Base-by-base conservation (phyloP, 1,140 invertebrate species). In the Papilio polytes region DNA sequence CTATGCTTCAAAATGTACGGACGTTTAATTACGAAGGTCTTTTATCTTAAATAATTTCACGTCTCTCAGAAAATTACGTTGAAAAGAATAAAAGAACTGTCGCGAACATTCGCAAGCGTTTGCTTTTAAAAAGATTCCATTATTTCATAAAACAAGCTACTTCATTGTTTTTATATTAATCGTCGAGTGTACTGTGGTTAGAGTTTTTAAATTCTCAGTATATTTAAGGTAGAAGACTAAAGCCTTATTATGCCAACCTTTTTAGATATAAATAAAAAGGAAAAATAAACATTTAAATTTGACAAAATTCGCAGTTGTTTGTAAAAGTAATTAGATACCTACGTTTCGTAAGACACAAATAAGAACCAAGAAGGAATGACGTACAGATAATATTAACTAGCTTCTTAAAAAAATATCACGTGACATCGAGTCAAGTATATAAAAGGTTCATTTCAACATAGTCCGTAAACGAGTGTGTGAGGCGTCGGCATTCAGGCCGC, bases 401-500 rank as follows among this genome's bases (percentile, higher is more conserved):
- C n/a, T 59, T 7, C n/a, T 20, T n/a, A 59, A 59, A 41, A 59
- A 59, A 59, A 59, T 63, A 63, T 63, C 22, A 63, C 20, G 59
- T 63, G 20, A 63, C 59, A 26, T 20, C 20, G 13, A 63, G 59
- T 22, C 20, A 9, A 63, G 59, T 26, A 63, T 26, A 63, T 63
- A 63, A 73, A 41, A 73, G 70, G 13, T 20, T 73, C 70, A 36
- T 36, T 73, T 73, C 36, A 41, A 73, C 36, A 41, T 41, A 41
- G 36, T 41, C 36, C 36, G 13, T 73, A 73, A 73, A 73, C 15
- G 36, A 73, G 15, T 41, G 41, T 44, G 80, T 83, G 80, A 76
- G 74, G n/a, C 56, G 44, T 70, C 73, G 51, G 79, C 20, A 84
- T 85, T 84, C 83, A 51, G 51, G 78, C 31, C 84, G 82, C 82